Evolutionary conservation across 2,797 vertebrate genomes (phyloP), one percentile per base, ranked within the genome.

Genomic region (Sebastes vulpes): DNA sequence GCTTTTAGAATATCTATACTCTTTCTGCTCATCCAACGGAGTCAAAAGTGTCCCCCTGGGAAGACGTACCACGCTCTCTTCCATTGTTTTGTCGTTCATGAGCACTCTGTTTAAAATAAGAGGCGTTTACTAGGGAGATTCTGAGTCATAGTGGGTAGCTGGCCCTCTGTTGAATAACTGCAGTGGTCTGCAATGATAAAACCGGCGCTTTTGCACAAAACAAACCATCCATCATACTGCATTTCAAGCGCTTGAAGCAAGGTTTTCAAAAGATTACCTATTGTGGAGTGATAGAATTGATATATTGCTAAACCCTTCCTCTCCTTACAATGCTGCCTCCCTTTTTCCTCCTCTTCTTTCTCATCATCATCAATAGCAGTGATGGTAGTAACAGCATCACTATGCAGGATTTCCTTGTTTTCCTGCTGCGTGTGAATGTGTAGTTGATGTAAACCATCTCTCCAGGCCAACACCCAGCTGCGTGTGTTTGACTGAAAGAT

Each of bases 401-500:
- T 28, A 50, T 48, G 38, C 65, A 46, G 32, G n/a, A 21, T 59
- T 70, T 67, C 25, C 25, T 70, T 25, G 25, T 71, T 72, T 65
- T 35, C 54, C 72, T 10, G 11, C 76, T 71, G 54, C 0, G 20
- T 75, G 59, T 77, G 46, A 79, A 78, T 69, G 54, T 12, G 20
- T 75, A 71, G 60, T 85, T 77, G 9, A 82, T 84, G 75, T 35
- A 66, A 67, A 64, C 28, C 20, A 6, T 38, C 66, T 60, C 66
- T 72, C 53, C 50, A 6, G 29, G 53, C 72, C 60, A 48, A 14
- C 61, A 61, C 72, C 72, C 72, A 75, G 61, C 71, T 61, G 50
- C 70, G 46, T 80, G 29, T 52, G 59, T 82, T 83, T 73, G 35
- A 64, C 57, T 77, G 60, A 58, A 53, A 76, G 65, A 65, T 83